These are phyloP conservation scores for Xanthia togata DNA, from an alignment of 2,888 invertebrate species.

Conservation along the genomic window DNA sequence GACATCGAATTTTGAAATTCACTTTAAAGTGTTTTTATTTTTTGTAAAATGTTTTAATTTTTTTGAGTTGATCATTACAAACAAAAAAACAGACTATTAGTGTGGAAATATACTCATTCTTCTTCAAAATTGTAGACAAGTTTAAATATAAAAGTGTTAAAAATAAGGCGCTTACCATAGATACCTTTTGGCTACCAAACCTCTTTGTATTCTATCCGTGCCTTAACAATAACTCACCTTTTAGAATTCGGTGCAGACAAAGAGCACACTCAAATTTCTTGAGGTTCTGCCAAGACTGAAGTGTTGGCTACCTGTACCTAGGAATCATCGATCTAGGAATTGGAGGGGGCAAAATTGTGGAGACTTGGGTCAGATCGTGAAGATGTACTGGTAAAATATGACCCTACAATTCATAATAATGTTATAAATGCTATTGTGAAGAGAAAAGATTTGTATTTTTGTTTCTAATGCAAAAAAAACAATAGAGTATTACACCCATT, in stretches of 20 bases:
- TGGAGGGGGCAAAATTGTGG: background rate
- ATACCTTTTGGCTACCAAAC: background rate
- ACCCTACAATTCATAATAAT: too few species aligned
- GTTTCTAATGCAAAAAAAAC: background rate
- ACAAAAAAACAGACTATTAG: too few species aligned
- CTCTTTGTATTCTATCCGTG: conserved; percentile 26
- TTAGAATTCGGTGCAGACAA: conserved; percentile 43
- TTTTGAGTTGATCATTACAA: too few species aligned
- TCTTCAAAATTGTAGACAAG: background rate
- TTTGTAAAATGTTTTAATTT: too few species aligned
- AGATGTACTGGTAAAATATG: background rate
- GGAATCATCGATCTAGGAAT: conserved; percentile 20
- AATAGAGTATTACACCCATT: too few species aligned
- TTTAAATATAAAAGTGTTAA: background rate
- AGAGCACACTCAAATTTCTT: conserved; percentile 48
- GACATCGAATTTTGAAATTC: too few species aligned
- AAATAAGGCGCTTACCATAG: conserved; percentile 17
- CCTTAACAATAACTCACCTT: conserved; percentile 35
- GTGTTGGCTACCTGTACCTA: conserved; percentile 12
- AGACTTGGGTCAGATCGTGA: background rate
- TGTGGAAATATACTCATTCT: background rate
- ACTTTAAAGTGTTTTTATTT: too few species aligned
- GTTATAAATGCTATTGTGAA: too few species aligned
- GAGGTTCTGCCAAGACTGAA: conserved; percentile 44
- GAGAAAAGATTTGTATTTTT: too few species aligned